Evolutionary conservation across 2,113 vertebrate species (phyloP), one percentile per base, ranked within the genome.

Genomic region (Daubentonia madagascariensis): DNA sequence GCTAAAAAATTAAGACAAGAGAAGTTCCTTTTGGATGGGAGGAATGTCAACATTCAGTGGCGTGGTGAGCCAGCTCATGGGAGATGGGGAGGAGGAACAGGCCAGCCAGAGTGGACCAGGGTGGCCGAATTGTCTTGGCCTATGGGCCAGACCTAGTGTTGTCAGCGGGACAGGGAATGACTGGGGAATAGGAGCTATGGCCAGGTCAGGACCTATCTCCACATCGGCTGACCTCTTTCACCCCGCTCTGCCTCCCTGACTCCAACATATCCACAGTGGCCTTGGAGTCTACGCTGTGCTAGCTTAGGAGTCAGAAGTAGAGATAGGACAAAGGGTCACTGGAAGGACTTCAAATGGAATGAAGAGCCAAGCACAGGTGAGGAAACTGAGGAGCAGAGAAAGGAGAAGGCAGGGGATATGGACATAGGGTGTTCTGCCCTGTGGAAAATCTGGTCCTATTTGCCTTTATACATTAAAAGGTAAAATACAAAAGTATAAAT

Each of bases 231-330:
- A 12, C n/a, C 22, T 65, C 11, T 32, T 23, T 52, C 68, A 73
- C 22, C 61, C 11, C 1, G 1, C 23, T 48, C 57, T 35, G 3
- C 50, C 48, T 80, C 23, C 18, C 78, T 54, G 32, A 35, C 32
- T 54, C 22, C n/a, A 68, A 0, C 48, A 37, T 0, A 3, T 23
- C 40, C 28, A 8, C 22, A 22, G 67, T 3, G 0, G 22, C 67
- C 35, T 76, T 23, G 20, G 45, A 50, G 16, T n/a, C 9, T 22
- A 40, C 2, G 4, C 17, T 25, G 0, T 8, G 18, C 54, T 45
- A 0, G 88, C 0, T 54, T 13, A 43, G 52, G 45, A 87, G n/a
- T 68, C 40, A 92, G 73, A 70, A 65, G 32, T 1, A 23, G 57
- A 89, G 22, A 30, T 2, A 43, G 70, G 50, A 30, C 23, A 52